phyloP scores from a whole-genome alignment of 2,888 invertebrate genomes.

The Mylabris sibirica region DNA sequence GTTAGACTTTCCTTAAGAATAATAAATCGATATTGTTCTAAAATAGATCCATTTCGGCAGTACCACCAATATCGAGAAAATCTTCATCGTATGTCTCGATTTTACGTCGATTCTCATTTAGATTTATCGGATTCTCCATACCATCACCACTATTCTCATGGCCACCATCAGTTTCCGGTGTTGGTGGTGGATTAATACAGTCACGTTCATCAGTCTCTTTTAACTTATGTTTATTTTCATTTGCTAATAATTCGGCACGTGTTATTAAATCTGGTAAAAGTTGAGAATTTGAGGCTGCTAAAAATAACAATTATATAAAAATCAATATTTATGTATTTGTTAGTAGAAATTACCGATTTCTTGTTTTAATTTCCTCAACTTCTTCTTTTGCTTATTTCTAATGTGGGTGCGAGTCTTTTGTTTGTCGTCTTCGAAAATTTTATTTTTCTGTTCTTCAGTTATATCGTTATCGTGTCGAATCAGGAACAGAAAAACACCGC shows the following conservation, averaged over 20 bases:
- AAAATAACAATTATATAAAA: conserved; percentile 21
- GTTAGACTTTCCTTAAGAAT: conserved; percentile 63
- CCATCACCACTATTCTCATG: conserved; percentile 71
- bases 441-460: conserved; percentile 70
- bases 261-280: conserved; percentile 71
- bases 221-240: conserved; percentile 50
- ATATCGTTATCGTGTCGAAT: conserved; percentile 75
- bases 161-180: conserved; percentile 76
- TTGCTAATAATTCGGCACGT: conserved; percentile 64
- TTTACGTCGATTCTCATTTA: conserved; percentile 22
- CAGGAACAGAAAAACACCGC: conserved; percentile 85
- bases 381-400: conserved; percentile 68
- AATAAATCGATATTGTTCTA: conserved; percentile 39
- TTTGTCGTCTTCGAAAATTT: conserved; percentile 75
- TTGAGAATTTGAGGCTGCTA: conserved; percentile 52
- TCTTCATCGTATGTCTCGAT: conserved; percentile 70
- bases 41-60: conserved; percentile 72
- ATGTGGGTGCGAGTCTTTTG: conserved; percentile 65
- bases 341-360: conserved; percentile 47
- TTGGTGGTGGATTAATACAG: conserved; percentile 80
- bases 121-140: conserved; percentile 43
- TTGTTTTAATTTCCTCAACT: conserved; percentile 72
- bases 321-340: background rate
- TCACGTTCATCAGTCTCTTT: conserved; percentile 64
- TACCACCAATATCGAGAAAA: conserved; percentile 76